Base-by-base conservation (phyloP, 2,888 invertebrate genomes). In the Aphrophora alni region DNA sequence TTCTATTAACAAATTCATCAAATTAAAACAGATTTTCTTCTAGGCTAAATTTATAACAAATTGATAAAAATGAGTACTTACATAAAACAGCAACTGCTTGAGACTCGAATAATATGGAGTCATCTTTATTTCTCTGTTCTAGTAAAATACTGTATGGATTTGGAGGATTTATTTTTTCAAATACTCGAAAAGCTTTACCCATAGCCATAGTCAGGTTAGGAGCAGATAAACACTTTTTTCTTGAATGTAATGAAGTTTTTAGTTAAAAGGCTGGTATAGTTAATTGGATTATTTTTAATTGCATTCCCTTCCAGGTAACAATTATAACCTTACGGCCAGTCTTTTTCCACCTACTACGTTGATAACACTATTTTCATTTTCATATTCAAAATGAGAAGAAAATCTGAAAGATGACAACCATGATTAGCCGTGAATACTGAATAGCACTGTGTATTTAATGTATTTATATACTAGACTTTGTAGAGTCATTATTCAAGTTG, bases 121-220 rank as follows among this genome's bases (percentile, higher is more conserved):
- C 94, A 86, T 95, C 94, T 89, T 94, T 94, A 88, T 94, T 94
- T 87, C 96, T 93, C 87, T 96, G 96, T 88, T 98, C 97, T 86
- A 98, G 89, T 84, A 98, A 91, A 82, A 98, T 92, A 88, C 97
- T 97, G 88, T 97, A 97, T 12, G 97, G 96, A 87, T 93, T 94
- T 77, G 95, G 95, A 38, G 95, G 94, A 85, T 94, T 93, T 82
- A 94, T 92, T 89, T 97, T 97, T 89, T 97, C 97, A 86, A 95
- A 92, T 85, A 98, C 94, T 86, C 97, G 93, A 89, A 96, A 97
- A 84, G 95, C 94, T 90, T 97, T 97, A 86, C 96, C 96, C 94
- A 98, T 95, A 87, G 97, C 96, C 98, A 98, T 98, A 85, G 59
- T 21, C 21, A 59, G 59, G 59, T 59, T 59, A 59, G 59, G 21